phyloP scores from a whole-genome alignment of 2,797 vertebrate species.

The Rhynchotus rufescens region DNA sequence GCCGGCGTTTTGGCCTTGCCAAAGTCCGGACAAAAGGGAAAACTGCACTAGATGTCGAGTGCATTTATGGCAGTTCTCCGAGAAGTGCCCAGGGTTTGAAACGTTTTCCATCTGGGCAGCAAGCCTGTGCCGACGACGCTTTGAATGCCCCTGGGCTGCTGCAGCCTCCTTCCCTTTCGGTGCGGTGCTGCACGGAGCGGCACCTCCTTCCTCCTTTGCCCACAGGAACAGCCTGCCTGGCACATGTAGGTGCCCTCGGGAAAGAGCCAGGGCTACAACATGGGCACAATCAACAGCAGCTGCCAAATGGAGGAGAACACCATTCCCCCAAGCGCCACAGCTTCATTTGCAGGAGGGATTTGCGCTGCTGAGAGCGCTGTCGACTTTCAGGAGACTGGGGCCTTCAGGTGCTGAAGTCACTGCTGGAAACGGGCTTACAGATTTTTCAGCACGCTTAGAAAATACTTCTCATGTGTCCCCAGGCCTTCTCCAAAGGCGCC shows the following conservation, averaged over 20 bases:
- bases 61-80: background rate
- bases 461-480: conserved; percentile 26
- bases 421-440: background rate
- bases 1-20: background rate
- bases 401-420: conserved; percentile 10
- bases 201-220: background rate
- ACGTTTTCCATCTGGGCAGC: background rate
- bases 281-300: background rate
- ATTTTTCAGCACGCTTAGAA: conserved; percentile 14
- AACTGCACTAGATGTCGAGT: background rate
- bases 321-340: background rate
- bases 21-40: background rate
- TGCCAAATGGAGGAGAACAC: background rate
- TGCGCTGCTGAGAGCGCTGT: conserved; percentile 38
- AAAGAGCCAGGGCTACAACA: background rate
- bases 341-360: conserved; percentile 45
- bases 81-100: background rate
- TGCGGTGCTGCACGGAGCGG: background rate
- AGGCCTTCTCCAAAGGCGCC: background rate
- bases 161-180: background rate
- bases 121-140: background rate
- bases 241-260: background rate
- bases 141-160: background rate
- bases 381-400: conserved; percentile 26
- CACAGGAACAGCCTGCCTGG: fast-evolving